These are phyloP conservation scores for Hiodon tergisus DNA, from an alignment of 2,113 vertebrate species.

Conservation along the genomic window DNA sequence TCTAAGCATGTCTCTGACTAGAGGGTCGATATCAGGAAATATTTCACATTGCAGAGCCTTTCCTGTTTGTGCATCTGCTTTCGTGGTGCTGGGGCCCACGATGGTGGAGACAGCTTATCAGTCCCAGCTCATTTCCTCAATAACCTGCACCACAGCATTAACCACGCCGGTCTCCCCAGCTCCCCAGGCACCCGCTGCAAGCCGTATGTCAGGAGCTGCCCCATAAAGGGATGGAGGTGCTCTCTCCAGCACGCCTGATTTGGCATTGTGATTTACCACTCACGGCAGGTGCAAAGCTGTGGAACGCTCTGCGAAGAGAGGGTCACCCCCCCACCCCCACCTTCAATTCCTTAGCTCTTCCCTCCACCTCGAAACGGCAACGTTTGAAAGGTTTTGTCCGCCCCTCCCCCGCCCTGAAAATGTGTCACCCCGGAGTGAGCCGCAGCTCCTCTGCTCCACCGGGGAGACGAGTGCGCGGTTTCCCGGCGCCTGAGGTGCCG, in stretches of 20 bases:
- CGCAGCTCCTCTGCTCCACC: neutral
- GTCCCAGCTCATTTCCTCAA: too few relatives aligned
- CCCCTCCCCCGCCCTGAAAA: slow-evolving; percentile 35
- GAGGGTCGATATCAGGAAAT: slow-evolving; percentile 66
- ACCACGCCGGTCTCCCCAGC: too few relatives aligned
- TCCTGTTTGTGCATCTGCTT: slow-evolving; percentile 36
- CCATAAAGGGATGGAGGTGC: too few relatives aligned
- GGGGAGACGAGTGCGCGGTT: neutral
- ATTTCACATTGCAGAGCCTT: slow-evolving; percentile 57
- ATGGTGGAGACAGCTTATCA: neutral
- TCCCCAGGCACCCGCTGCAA: too few relatives aligned
- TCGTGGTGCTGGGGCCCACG: slow-evolving; percentile 1
- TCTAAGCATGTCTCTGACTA: slow-evolving; percentile 64
- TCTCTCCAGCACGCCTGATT: too few relatives aligned
- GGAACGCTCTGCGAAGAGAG: too few relatives aligned
- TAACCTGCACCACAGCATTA: too few relatives aligned
- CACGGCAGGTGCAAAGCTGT: too few relatives aligned
- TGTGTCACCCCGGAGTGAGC: too few relatives aligned
- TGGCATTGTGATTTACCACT: too few relatives aligned
- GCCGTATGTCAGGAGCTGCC: too few relatives aligned
- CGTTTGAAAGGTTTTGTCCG: slow-evolving; percentile 42
- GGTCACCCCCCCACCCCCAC: neutral
- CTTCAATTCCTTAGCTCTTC: slow-evolving; percentile 19
- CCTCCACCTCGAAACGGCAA: too few relatives aligned
- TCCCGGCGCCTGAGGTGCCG: slow-evolving; percentile 49